Base-by-base conservation (phyloP, 53 echinoderm and acorn worm genomes). In the Echinometra lucunter region DNA sequence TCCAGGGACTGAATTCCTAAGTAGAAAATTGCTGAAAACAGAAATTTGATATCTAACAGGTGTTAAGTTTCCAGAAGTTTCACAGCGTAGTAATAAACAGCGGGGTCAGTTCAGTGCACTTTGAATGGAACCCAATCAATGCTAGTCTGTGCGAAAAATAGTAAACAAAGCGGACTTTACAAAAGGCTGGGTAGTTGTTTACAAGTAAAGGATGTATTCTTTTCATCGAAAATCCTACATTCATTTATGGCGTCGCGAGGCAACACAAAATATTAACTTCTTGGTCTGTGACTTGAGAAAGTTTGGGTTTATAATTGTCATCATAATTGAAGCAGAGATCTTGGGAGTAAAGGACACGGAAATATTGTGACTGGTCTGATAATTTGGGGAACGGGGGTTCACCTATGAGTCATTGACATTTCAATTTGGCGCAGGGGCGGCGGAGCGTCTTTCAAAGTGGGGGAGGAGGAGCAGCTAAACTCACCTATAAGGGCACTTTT, bases 181-280 rank as follows among this genome's bases (percentile, higher is more conserved):
- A 78, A 92, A 78, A 55, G 75, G 55, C 32, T 92, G 18, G 35
- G 19, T 37, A 92, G 82, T 94, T 94, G 94, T 94, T 94, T 94
- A 94, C 83, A 93, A 89, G 89, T 47, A 34, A 16, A 89, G 19
- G 60, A 40, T 45, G 49, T 85, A 85, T 85, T 49, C 42, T 42
- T 30, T 30, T 40, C 78, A 78, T 40, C 10, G 19, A 42, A 40
- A 78, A 74, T 74, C 66, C 66, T n/a, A 66, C 23, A 66, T 66
- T 19, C 30, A 69, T 30, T 69, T 30, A 69, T 69, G 32, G 0
- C 30, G 69, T 69, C 34, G 69, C 69, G 30, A 69, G 63, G 34
- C 69, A 34, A 69, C 69, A 34, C 30, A 25, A 63, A n/a, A 63
- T 69, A 21, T 63, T 25, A 63, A 19, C 25, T 25, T 28, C 15